These are phyloP conservation scores for Keiferia lycopersicella DNA, from an alignment of 2,888 invertebrate species.

Conservation along the genomic window DNA sequence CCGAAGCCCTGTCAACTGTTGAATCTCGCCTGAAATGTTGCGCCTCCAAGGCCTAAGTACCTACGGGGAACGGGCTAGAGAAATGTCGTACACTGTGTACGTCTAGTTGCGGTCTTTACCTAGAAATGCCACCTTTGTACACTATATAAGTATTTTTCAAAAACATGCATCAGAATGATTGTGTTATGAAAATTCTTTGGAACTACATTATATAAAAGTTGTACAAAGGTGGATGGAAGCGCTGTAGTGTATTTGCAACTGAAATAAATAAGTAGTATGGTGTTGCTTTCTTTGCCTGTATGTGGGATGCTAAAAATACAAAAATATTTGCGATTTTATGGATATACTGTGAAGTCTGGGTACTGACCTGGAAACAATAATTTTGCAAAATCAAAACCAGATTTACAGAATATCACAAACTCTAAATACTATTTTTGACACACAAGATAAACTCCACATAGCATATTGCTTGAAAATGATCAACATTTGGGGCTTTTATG, in stretches of 20 bases:
- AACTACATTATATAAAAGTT: slow-evolving; percentile 3
- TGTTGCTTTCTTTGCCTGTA: slow-evolving; percentile 20
- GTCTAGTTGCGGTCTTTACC: slow-evolving; percentile 10
- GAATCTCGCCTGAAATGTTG: slow-evolving; percentile 78
- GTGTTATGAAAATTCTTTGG: not conserved
- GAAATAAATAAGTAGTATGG: slow-evolving; percentile 17
- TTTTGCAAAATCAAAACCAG: slow-evolving; percentile 59
- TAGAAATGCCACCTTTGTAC: slow-evolving; percentile 32
- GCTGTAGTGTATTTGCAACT: slow-evolving; percentile 16
- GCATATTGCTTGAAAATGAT: not conserved
- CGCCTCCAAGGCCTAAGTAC: slow-evolving; percentile 54
- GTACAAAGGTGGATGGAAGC: slow-evolving; percentile 32
- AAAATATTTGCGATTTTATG: slow-evolving; percentile 36
- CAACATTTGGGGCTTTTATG: slow-evolving; percentile 5
- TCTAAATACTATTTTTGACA: not conserved
- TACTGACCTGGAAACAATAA: slow-evolving; percentile 75
- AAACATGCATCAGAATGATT: not conserved
- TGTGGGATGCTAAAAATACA: slow-evolving; percentile 19
- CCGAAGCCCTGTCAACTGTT: slow-evolving; percentile 80
- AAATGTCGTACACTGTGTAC: slow-evolving; percentile 9
- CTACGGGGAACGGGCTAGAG: slow-evolving; percentile 59
- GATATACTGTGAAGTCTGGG: slow-evolving; percentile 56
- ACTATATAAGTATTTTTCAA: not conserved
- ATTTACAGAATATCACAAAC: slow-evolving; percentile 38
- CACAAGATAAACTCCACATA: slow-evolving; percentile 13